Conservation (phyloP, 2,888 invertebrate genomes). For the Nemapogon koenigi region DNA sequence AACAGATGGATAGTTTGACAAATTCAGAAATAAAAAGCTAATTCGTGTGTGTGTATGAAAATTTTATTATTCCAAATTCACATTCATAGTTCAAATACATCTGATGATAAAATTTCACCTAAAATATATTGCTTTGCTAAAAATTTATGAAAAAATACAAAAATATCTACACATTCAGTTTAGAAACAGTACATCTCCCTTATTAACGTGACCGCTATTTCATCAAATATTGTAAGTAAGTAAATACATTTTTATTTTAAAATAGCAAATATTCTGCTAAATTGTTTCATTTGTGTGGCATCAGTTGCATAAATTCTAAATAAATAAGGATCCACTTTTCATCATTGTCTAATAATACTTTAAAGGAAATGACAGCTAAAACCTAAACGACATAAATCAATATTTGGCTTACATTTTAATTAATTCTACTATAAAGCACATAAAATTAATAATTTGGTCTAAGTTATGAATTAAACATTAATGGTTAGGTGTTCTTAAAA, state of each 20-base stretch:
- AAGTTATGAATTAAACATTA: constrained; percentile 48
- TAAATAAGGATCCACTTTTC: constrained; percentile 45
- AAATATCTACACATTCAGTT: constrained; percentile 50
- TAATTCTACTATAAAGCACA: constrained; percentile 60
- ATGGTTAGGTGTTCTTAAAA: constrained; percentile 50
- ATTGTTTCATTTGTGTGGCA: neutral
- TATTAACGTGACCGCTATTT: constrained; percentile 49
- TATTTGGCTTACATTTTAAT: constrained; percentile 65
- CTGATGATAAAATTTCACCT: constrained; percentile 44
- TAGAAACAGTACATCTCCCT: constrained; percentile 53
- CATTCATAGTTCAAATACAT: constrained; percentile 47
- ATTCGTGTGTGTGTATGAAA: constrained; percentile 53
- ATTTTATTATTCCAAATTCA: constrained; percentile 56
- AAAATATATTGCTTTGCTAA: constrained; percentile 59
- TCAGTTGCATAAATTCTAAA: constrained; percentile 33
- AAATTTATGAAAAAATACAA: constrained; percentile 57
- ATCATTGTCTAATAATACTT: constrained; percentile 53
- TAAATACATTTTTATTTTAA: too few species aligned
- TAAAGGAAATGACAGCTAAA: constrained; percentile 42
- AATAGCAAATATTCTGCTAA: too few species aligned
- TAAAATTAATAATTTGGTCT: constrained; percentile 63
- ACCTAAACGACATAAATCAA: constrained; percentile 54
- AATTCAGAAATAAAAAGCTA: neutral
- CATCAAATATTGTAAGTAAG: constrained; percentile 41
- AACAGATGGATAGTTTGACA: too few species aligned